phyloP scores from a whole-genome alignment of 2,113 vertebrate species.

The Zapornia atra region DNA sequence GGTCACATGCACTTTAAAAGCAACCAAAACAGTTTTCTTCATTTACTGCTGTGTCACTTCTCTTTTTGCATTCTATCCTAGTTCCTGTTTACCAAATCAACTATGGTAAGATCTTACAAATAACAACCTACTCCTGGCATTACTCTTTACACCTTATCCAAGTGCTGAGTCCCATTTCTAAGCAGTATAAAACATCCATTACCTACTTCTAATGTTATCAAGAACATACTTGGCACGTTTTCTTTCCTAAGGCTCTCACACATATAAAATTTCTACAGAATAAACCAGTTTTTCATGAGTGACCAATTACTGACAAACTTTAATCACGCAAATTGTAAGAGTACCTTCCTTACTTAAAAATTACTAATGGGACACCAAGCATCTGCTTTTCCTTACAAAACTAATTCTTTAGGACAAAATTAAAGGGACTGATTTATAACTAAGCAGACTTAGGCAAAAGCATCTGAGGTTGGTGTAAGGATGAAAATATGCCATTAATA shows the following conservation, averaged over 20 bases:
- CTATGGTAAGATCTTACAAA: background rate
- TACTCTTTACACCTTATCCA: background rate
- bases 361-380: background rate
- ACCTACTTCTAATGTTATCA: background rate
- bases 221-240: background rate
- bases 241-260: background rate
- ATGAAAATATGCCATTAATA: background rate
- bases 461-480: background rate
- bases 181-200: background rate
- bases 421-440: background rate
- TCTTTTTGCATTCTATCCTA: background rate
- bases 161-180: background rate
- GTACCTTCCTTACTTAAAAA: background rate
- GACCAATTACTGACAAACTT: background rate
- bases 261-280: background rate
- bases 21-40: constrained; percentile 15
- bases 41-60: background rate
- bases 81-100: background rate
- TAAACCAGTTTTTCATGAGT: background rate
- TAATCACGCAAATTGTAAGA: background rate
- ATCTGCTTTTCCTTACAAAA: background rate
- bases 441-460: background rate
- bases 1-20: background rate
- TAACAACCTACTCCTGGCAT: background rate
- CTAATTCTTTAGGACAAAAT: background rate